A percentile compares a stretch with the other conserved stretches of the same genome.
phyloP scores from a whole-genome alignment of 53 echinoderm and acorn worm species.

The Actinopyga echinites region DNA sequence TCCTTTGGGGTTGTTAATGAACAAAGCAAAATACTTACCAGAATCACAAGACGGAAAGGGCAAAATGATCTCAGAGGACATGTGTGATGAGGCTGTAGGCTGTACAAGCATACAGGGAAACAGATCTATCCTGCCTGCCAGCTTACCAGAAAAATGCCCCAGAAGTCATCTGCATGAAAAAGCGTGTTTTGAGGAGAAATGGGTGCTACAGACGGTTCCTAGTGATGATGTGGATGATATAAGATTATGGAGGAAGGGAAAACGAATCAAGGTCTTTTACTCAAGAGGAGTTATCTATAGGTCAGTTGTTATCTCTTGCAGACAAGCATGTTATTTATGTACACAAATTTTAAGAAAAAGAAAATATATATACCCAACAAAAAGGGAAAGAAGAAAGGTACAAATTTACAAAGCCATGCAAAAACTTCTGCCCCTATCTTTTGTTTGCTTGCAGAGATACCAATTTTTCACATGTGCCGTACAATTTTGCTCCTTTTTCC shows the following conservation, averaged over 20 bases:
- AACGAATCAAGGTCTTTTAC: not conserved
- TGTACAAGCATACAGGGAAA: not conserved
- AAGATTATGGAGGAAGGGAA: not conserved
- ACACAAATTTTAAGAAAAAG: no score
- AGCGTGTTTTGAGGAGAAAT: not conserved
- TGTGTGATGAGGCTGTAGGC: not conserved
- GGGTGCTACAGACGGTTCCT: not conserved
- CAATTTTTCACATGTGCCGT: no score
- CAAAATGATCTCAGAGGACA: no score
- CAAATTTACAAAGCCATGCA: no score
- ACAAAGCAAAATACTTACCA: not conserved
- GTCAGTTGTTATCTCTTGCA: not conserved
- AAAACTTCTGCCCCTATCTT: no score
- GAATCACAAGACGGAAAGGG: not conserved
- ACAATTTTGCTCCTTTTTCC: no score
- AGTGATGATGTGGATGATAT: conserved; percentile 3
- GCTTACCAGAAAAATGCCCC: not conserved
- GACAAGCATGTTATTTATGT: no score
- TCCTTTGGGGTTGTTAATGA: not conserved
- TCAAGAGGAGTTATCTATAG: not conserved
- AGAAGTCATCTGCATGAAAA: not conserved
- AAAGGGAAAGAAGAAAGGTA: no score
- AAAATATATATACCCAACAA: no score
- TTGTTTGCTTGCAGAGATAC: no score
- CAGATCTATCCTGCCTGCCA: not conserved